Evolutionary conservation across 2,797 vertebrate genomes (phyloP), one percentile per base, ranked within the genome.

Genomic region (Selene dorsalis): DNA sequence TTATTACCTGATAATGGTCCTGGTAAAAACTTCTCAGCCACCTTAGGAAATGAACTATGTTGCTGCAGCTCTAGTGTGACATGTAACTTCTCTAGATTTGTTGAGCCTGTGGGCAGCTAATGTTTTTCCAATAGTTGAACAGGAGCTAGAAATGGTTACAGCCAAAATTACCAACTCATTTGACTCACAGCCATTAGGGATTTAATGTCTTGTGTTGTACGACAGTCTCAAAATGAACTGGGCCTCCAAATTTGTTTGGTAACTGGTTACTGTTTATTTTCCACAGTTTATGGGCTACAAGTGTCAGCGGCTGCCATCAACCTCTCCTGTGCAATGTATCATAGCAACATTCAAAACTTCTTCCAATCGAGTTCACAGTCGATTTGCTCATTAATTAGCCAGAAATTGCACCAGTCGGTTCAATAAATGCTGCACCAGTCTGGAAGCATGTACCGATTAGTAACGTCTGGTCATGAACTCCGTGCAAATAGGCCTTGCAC

Each of bases 381-480:
- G 89, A 87, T 92, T 90, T 91, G 85, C 86, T 90, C 74, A 89
- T 91, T 91, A 92, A 93, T 93, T 91, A 84, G 77, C 68, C 73
- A 63, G 77, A 89, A 88, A 87, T 84, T 77, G 79, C 82, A 75
- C 69, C 74, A 71, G 65, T 82, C 64, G 6, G 59, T 77, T 81
- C 61, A 24, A 58, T 88, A 87, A 92, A 91, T 77, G 84, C 80
- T 79, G 85, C 84, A 71, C 58, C 76, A 69, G 75, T 30, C 26
- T 73, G 69, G 76, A 83, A 68, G 78, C 78, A 28, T 91, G 77
- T 88, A 73, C 77, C 79, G 82, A 91, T 92, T 93, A 88, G 90
- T 78, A 87, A 83, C 59, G 66, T 88, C 79, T 84, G 84, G 78
- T 77, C 83, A 65, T 83, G 83, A 90, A 91, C 84, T 91, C 79